Percentiles rank a stretch among this genome's conserved stretches.
Conservation (phyloP, 1,140 invertebrate genomes). For the Lucilia sericata region DNA sequence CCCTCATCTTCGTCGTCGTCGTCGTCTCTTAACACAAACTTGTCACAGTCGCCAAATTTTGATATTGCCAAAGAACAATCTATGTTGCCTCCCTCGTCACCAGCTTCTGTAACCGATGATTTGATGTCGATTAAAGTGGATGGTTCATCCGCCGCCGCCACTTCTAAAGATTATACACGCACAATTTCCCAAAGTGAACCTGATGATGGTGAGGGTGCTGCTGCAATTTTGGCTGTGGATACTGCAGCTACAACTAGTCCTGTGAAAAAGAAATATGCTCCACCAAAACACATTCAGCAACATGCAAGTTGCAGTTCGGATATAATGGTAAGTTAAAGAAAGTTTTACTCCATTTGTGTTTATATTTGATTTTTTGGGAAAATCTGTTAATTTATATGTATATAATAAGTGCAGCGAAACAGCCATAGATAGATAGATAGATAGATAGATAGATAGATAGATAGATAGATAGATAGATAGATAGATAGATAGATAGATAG, state of each 20-base stretch:
- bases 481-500: no score
- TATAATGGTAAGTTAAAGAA: conserved; percentile 56
- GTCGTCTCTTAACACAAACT: conserved; percentile 4
- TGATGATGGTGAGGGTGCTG: conserved; percentile 53
- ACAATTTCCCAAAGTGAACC: conserved; percentile 63
- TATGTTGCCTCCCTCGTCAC: conserved; percentile 19
- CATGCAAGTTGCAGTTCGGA: conserved; percentile 57
- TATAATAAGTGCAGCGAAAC: no score
- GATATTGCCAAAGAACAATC: conserved; percentile 38
- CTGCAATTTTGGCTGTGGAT: conserved; percentile 35
- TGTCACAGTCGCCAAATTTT: conserved; percentile 34
- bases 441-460: no score
- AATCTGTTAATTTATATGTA: no score
- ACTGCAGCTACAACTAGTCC: conserved; percentile 35
- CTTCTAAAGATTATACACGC: conserved; percentile 60
- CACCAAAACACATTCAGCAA: conserved; percentile 34
- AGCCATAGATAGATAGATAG: no score
- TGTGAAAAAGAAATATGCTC: conserved; percentile 46
- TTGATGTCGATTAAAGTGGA: conserved; percentile 31
- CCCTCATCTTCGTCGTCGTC: not conserved
- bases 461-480: no score
- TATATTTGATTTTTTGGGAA: no score
- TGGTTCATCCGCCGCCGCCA: conserved; percentile 47
- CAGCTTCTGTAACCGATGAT: conserved; percentile 30
- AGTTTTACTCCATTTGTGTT: no score